A percentile compares a stretch with the other conserved stretches of the same genome.
Evolutionary conservation across 2,113 vertebrate genomes (phyloP).

Genomic region (Sceloporus undulatus): DNA sequence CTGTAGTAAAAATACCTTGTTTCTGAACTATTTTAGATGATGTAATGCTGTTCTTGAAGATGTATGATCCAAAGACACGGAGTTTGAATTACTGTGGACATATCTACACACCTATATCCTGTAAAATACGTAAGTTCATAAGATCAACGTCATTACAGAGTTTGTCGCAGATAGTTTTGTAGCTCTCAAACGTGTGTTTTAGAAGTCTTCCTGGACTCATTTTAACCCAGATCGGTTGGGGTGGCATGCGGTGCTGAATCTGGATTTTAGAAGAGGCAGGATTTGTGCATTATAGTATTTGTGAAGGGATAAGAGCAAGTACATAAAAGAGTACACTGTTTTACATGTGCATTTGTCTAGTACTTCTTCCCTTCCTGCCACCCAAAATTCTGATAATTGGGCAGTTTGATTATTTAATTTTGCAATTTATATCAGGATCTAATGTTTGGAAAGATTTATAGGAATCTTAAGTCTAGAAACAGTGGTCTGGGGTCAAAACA

Average conservation of each 20-base stretch:
- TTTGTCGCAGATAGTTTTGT: too few species aligned
- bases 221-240: background rate
- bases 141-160: too few species aligned
- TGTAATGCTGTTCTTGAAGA: conserved; percentile 99
- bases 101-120: conserved; percentile 99
- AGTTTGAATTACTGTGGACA: conserved; percentile 99
- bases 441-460: background rate
- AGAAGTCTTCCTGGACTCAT: background rate
- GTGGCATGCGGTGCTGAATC: too few species aligned
- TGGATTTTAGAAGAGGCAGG: background rate
- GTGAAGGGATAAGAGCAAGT: too few species aligned
- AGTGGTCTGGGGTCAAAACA: background rate
- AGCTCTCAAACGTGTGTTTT: too few species aligned
- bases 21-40: conserved; percentile 84
- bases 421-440: background rate
- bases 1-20: conserved; percentile 1
- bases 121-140: conserved; percentile 96
- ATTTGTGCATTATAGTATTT: too few species aligned
- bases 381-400: background rate
- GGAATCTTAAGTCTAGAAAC: background rate
- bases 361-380: background rate
- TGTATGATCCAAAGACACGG: conserved; percentile 99
- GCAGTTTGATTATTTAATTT: conserved; percentile 7
- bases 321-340: background rate
- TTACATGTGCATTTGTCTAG: background rate